These are phyloP conservation scores for Gobius niger DNA, from an alignment of 2,113 vertebrate species.

Conservation along the genomic window DNA sequence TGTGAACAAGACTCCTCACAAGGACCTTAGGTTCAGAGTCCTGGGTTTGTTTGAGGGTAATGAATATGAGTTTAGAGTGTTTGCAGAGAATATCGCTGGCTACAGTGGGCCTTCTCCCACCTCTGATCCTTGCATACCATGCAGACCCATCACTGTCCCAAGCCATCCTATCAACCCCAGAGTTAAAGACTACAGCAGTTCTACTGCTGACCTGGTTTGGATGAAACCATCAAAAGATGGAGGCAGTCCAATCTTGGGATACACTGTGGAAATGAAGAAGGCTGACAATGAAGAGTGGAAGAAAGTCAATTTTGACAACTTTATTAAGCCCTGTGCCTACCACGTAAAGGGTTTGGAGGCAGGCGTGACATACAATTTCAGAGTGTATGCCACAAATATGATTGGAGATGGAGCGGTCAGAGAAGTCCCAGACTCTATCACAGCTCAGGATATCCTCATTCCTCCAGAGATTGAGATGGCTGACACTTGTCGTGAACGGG, in stretches of 20 bases:
- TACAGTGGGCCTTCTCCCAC: conserved; percentile 90
- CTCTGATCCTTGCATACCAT: conserved; percentile 92
- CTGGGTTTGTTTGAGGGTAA: conserved; percentile 94
- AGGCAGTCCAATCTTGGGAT: conserved; percentile 94
- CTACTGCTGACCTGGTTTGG: conserved; percentile 92
- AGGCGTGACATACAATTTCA: conserved; percentile 91
- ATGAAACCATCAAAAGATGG: conserved; percentile 93
- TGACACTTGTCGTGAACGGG: conserved; percentile 84
- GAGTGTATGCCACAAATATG: conserved; percentile 91
- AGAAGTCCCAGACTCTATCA: conserved; percentile 90
- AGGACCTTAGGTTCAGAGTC: conserved; percentile 89
- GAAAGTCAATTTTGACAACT: conserved; percentile 89
- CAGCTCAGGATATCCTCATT: conserved; percentile 92
- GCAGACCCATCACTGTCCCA: conserved; percentile 89
- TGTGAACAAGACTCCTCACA: conserved; percentile 92
- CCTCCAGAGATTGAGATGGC: conserved; percentile 96
- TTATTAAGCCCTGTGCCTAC: conserved; percentile 91
- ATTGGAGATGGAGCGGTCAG: conserved; percentile 93
- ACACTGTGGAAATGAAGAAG: conserved; percentile 92
- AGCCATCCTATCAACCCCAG: conserved; percentile 95
- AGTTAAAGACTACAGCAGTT: conserved; percentile 93
- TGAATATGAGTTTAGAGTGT: conserved; percentile 95
- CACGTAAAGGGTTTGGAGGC: conserved; percentile 90
- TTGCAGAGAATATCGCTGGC: conserved; percentile 96
- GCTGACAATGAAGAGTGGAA: conserved; percentile 83